Evolutionary conservation across 92 coral and sea anemone genomes (phyloP).

Genomic region (Porites rus): DNA sequence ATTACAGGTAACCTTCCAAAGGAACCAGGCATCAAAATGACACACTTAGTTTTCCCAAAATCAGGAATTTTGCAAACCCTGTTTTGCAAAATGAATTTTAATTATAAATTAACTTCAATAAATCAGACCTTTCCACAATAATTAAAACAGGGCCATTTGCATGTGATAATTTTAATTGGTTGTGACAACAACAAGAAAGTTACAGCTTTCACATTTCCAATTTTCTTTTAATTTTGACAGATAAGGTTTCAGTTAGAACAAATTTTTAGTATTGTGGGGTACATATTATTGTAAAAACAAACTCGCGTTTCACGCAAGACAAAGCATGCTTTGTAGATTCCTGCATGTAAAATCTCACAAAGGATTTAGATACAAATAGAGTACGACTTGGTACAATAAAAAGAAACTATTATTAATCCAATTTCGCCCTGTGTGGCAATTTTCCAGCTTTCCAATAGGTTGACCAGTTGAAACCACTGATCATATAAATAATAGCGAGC

Average conservation of each 20-base stretch:
- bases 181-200: background rate
- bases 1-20: background rate
- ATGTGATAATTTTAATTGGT: background rate
- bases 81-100: background rate
- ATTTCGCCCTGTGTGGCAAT: background rate
- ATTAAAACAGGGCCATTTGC: background rate
- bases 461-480: background rate
- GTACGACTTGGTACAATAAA: background rate
- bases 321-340: background rate
- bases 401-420: conserved; percentile 1
- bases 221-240: background rate
- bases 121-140: background rate
- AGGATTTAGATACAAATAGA: background rate
- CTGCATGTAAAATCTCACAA: background rate
- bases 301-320: background rate
- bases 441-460: background rate
- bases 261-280: background rate
- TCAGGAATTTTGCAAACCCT: background rate
- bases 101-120: background rate
- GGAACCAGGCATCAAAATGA: background rate
- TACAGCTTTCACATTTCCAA: background rate
- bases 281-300: background rate
- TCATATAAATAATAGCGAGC: too few species aligned
- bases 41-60: background rate
- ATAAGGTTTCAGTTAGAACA: background rate